Evolutionary conservation across 2,888 invertebrate species (phyloP).

Genomic region (Ommatoiulus sabulosus): DNA sequence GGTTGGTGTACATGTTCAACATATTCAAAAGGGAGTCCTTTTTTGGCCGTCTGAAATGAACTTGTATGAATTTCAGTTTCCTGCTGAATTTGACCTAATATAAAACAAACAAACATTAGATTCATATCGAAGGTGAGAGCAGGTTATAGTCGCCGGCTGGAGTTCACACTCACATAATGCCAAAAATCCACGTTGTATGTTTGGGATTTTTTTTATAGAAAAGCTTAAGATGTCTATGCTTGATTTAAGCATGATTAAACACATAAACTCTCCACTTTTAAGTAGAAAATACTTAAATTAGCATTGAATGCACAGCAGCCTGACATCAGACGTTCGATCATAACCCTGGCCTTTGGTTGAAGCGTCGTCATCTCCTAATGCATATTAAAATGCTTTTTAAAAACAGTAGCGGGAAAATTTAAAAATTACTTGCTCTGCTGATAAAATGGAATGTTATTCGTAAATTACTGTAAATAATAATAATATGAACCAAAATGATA

Average conservation of each 20-base stretch:
- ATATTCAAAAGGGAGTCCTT: slow-evolving; percentile 26
- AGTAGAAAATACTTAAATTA: too few relatives aligned
- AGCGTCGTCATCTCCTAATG: too few relatives aligned
- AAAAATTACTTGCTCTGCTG: too few relatives aligned
- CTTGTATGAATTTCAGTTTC: slow-evolving; percentile 3
- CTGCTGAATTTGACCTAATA: neutral
- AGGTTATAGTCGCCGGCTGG: neutral
- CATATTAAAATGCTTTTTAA: too few relatives aligned
- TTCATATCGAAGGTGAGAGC: too few relatives aligned
- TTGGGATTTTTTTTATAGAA: neutral
- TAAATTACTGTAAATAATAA: too few relatives aligned
- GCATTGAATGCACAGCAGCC: too few relatives aligned
- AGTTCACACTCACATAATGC: neutral
- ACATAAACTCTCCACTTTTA: neutral
- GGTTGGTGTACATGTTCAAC: neutral
- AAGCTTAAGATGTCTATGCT: neutral
- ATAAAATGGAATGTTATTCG: too few relatives aligned
- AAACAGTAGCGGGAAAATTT: too few relatives aligned
- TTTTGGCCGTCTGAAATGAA: slow-evolving; percentile 37
- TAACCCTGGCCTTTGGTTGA: too few relatives aligned
- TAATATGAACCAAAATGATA: too few relatives aligned
- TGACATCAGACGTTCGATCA: too few relatives aligned
- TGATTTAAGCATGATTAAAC: neutral
- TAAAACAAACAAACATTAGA: neutral
- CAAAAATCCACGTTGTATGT: neutral